Evolutionary conservation across 2,113 vertebrate species (phyloP), one percentile per base, ranked within the genome.

Genomic region (Pseudonaja textilis): DNA sequence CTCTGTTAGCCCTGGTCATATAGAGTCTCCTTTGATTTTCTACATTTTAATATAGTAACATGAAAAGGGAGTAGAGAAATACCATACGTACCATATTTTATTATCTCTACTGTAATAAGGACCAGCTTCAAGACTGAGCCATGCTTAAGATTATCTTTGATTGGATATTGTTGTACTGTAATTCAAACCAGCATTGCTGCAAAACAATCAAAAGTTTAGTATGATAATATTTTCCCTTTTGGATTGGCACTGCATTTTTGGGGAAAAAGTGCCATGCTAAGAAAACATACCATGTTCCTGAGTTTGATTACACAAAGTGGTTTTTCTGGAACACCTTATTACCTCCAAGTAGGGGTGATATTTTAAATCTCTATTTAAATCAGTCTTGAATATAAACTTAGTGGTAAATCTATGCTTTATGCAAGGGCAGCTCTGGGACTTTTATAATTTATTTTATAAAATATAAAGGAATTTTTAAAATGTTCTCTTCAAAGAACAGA

Each of bases 141-240:
- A 10, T 92, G 92, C 47, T 93, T 81, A 59, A 93, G 45, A 90
- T 57, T 26, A 56, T 92, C 89, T 87, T 81, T 94, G 45, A 91
- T 61, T 93, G 93, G 81, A 89, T 94, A 92, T 9, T 88, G 47
- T 96, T 92, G 93, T 91, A 90, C 94, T 93, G 93, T 90, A 91
- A 86, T 93, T 89, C 90, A 92, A 91, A 93, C 91, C 90, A 93
- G 93, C 85, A 91, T 25, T 74, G 23, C 4, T 87, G 45, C 42
- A 25, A 45, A 91, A 61, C 5, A 69, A 61, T 89, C 88, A 89
- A 93, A 85, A 69, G 87, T 90, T 92, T 92, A 93, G 91, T 59
- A 52, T 85, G 92, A 92, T 94, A 95, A 64, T 88, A 2, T 50
- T 95, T 95, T 57, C 91, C 39, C 39, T 92, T 85, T 87, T 93